Base-by-base conservation (phyloP, 2,113 vertebrate species). In the Cairina moschata region DNA sequence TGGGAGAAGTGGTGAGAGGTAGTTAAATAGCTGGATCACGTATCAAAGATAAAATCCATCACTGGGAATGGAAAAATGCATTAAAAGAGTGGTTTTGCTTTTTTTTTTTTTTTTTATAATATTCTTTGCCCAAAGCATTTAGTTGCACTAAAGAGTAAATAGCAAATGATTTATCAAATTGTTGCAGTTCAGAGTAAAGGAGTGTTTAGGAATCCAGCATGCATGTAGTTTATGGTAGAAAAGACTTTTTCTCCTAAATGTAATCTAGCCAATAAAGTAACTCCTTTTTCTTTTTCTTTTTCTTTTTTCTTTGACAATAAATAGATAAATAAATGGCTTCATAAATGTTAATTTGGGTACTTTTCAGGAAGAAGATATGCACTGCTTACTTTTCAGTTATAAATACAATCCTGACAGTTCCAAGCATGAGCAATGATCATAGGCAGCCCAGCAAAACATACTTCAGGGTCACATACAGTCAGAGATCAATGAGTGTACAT, bases 1-100 rank as follows among this genome's bases (percentile, higher is more conserved):
- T 59, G 89, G 91, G 85, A 89, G 73, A 95, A 83, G 77, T 83
- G 71, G 78, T n/a, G 38, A 96, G 82, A 95, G 56, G 86, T 87
- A 95, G 60, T 40, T 75, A 88, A 78, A 86, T 90, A 86, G 83
- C 65, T 78, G 68, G 88, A 81, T 96, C 76, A 72, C 82, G 67
- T 95, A 92, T 91, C 72, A 54, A 86, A 93, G 54, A 84, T 78
- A 46, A 86, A 65, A 86, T 88, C 76, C 62, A 7, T 95, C 79
- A 29, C 59, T 29, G 26, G 23, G 36, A 83, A 69, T 91, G 66
- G 65, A 80, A 78, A 93, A 85, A 87, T 71, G 21, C 7, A 2
- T 73, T 50, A 71, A 72, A 96, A 91, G 42, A n/a, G 79, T 76
- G 36, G 36, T 1, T 86, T 86, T 86, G 40, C 67, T 90, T 83